Evolutionary conservation across 2,113 vertebrate species (phyloP).

Genomic region (Gobiocypris rarus): DNA sequence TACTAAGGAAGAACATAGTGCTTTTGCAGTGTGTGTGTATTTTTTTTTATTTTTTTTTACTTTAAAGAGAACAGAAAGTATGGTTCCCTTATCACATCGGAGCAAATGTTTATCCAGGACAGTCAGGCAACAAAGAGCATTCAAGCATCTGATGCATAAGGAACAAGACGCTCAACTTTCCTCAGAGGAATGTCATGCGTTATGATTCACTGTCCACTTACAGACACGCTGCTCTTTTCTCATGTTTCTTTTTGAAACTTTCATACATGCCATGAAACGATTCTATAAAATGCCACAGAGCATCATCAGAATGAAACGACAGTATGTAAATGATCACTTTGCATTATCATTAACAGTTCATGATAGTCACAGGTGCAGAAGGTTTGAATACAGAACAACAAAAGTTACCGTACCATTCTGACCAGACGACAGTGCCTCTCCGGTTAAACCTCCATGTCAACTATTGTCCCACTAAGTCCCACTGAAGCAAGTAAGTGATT

Average conservation of each 20-base stretch:
- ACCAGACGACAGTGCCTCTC: not conserved
- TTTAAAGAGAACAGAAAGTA: not conserved
- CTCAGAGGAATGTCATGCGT: constrained; percentile 1
- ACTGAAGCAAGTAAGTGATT: constrained; percentile 1
- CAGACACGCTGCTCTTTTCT: not conserved
- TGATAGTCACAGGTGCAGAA: not conserved
- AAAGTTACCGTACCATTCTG: constrained; percentile 43
- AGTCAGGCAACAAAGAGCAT: not conserved
- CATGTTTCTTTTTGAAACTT: not conserved
- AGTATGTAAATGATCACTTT: not conserved
- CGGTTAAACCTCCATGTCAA: not conserved
- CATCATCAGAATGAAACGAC: not conserved
- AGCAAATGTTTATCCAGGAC: not conserved
- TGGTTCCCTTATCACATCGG: not conserved
- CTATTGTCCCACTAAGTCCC: constrained; percentile 6
- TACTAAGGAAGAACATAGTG: no score
- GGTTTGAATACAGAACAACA: not conserved
- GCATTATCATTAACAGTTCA: not conserved
- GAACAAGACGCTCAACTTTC: not conserved
- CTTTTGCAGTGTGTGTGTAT: no score
- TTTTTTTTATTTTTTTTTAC: no score
- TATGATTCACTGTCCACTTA: not conserved
- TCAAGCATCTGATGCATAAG: constrained; percentile 2
- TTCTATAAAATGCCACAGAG: not conserved
- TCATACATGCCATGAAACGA: not conserved